Conservation (phyloP, 1,140 invertebrate genomes). For the Brachionus paranguensis region DNA sequence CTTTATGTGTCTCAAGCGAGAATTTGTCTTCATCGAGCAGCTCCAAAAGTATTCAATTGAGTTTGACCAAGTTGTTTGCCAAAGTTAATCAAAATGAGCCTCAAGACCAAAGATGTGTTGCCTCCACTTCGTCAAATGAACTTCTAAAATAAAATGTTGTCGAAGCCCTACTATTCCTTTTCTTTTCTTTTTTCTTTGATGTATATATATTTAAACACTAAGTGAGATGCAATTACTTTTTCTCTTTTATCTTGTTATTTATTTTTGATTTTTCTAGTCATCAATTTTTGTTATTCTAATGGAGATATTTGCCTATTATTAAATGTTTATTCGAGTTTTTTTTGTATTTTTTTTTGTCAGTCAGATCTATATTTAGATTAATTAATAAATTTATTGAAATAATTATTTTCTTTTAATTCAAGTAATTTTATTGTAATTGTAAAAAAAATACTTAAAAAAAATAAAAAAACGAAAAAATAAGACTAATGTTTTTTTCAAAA, state of each 20-base stretch:
- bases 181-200: not conserved
- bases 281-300: not conserved
- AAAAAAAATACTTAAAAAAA: no score
- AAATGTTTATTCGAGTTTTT: not conserved
- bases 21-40: not conserved
- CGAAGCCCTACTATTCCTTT: not conserved
- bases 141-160: not conserved
- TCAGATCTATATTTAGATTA: not conserved
- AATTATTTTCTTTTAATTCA: no score
- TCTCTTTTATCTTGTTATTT: not conserved
- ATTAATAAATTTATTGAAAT: not conserved
- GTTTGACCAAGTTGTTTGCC: not conserved
- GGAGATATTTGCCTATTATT: not conserved
- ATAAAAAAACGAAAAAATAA: no score
- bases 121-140: not conserved
- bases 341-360: not conserved
- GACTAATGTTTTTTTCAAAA: no score
- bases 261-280: not conserved
- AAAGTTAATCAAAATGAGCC: not conserved
- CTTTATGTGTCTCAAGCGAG: not conserved
- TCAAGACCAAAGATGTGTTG: not conserved
- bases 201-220: not conserved
- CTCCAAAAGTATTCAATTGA: not conserved
- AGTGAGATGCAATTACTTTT: not conserved
- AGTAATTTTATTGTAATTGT: no score